Evolutionary conservation across 2,797 vertebrate species (phyloP).

Genomic region (Hemibagrus guttatus): DNA sequence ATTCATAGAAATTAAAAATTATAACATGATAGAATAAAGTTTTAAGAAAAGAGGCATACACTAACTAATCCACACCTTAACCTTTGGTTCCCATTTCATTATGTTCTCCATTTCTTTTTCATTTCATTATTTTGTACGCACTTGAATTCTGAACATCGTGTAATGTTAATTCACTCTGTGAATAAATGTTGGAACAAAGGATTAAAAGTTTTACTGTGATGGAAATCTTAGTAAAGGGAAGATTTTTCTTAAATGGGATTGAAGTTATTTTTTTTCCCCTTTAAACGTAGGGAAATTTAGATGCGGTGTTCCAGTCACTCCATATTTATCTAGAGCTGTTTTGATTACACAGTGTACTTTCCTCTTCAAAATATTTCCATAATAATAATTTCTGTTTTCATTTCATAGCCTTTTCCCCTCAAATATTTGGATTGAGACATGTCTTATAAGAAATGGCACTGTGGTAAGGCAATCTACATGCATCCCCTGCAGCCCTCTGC

Average conservation of each 20-base stretch:
- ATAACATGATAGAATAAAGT: neutral
- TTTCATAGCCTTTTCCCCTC: neutral
- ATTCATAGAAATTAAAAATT: neutral
- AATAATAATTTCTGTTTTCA: neutral
- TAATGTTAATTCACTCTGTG: neutral
- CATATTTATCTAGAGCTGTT: neutral
- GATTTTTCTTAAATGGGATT: neutral
- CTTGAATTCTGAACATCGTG: too few species aligned
- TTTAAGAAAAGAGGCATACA: neutral
- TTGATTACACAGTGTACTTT: neutral
- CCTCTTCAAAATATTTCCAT: neutral
- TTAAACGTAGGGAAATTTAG: neutral
- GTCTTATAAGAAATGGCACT: slow-evolving; percentile 21
- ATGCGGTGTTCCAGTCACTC: neutral
- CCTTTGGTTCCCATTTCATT: too few species aligned
- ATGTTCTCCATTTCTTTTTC: too few species aligned
- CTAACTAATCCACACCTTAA: neutral
- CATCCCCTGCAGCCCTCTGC: slow-evolving; percentile 6
- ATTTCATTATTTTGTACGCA: too few species aligned
- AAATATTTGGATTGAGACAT: slow-evolving; percentile 18
- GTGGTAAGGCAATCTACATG: slow-evolving; percentile 23
- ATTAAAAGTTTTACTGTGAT: neutral
- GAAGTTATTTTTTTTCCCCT: neutral
- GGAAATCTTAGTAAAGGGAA: neutral
- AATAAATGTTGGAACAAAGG: neutral